Conservation (phyloP, 2,888 invertebrate genomes). For the Ectemnius lituratus region DNA sequence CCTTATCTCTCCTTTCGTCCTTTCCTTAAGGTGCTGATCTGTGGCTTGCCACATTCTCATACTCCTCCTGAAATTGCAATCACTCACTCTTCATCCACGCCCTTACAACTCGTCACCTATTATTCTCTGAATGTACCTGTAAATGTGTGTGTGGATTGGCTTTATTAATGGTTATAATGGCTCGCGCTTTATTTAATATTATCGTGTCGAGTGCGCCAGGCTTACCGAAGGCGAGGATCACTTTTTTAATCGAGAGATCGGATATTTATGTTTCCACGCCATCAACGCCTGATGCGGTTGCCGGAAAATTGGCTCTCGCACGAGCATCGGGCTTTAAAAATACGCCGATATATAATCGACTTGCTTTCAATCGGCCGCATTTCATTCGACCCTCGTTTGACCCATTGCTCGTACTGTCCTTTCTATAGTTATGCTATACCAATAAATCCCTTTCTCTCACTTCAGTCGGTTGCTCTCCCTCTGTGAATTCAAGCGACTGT, state of each 20-base stretch:
- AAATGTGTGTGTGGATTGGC: background rate
- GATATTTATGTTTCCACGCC: conserved; percentile 3
- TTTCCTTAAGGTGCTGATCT: background rate
- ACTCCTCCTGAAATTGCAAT: background rate
- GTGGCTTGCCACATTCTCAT: background rate
- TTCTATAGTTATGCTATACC: too few species aligned
- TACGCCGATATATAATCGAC: background rate
- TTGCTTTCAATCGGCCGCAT: background rate
- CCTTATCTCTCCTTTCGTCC: conserved; percentile 37
- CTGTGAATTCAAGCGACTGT: background rate
- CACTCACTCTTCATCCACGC: background rate
- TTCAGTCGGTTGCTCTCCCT: background rate
- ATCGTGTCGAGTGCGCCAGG: background rate
- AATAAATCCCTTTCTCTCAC: too few species aligned
- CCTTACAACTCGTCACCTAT: background rate
- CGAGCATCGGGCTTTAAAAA: background rate
- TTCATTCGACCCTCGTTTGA: background rate
- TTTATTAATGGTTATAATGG: background rate
- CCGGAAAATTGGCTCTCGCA: conserved; percentile 1
- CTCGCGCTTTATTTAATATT: background rate
- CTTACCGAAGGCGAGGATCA: background rate
- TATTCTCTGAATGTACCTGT: background rate
- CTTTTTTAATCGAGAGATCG: conserved; percentile 3
- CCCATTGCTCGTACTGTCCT: background rate
- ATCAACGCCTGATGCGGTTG: conserved; percentile 1